Percentiles rank a stretch among this genome's conserved stretches.
phyloP scores from a whole-genome alignment of 2,113 vertebrate species.

The Cyphomyrus plagiostoma region DNA sequence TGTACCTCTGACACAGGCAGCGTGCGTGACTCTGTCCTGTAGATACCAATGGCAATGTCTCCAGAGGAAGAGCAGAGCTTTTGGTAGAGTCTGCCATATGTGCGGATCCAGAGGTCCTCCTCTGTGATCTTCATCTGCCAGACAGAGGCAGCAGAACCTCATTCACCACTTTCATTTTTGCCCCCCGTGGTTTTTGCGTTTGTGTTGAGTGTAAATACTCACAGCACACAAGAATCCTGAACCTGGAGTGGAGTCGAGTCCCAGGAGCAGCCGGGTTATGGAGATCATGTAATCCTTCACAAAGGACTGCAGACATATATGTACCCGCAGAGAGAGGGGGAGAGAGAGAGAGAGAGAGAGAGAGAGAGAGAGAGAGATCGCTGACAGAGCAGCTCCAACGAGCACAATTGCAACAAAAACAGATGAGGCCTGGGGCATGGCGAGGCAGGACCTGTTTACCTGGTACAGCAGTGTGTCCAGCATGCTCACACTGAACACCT shows the following conservation, averaged over 20 bases:
- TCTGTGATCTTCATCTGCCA: constrained; percentile 69
- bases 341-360: neutral
- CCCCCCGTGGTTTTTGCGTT: neutral
- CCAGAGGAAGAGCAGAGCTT: constrained; percentile 71
- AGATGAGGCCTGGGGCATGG: neutral
- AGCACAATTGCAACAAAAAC: neutral
- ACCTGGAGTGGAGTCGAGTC: constrained; percentile 71
- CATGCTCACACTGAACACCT: constrained; percentile 78
- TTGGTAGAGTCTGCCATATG: constrained; percentile 70
- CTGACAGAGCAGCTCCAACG: neutral
- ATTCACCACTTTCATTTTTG: neutral
- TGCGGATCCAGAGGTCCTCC: constrained; percentile 71
- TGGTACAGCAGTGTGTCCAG: constrained; percentile 74
- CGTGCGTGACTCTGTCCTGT: constrained; percentile 55
- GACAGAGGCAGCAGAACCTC: neutral
- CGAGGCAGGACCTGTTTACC: constrained; percentile 43
- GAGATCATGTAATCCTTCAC: constrained; percentile 81
- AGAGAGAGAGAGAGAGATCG: neutral
- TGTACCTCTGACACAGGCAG: constrained; percentile 65
- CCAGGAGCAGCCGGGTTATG: constrained; percentile 71
- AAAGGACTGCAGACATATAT: constrained; percentile 56
- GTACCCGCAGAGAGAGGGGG: neutral
- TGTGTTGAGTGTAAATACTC: constrained; percentile 34
- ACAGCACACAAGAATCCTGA: constrained; percentile 73
- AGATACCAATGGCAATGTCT: constrained; percentile 38